Base-by-base conservation (phyloP, 1,140 invertebrate species). In the Cydia fagiglandana region DNA sequence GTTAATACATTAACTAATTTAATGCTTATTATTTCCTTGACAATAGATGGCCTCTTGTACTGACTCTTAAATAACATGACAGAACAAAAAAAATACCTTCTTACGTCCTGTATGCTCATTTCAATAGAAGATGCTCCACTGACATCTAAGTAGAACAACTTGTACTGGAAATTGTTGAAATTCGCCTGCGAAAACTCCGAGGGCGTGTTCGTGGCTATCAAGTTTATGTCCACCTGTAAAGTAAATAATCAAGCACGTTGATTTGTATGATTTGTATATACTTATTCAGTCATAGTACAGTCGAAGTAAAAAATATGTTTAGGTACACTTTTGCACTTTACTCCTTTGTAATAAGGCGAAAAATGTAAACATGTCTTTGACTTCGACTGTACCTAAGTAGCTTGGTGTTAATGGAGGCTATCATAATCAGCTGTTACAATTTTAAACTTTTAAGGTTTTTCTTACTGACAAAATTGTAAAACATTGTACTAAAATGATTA, bases 111-210 rank as follows among this genome's bases (percentile, higher is more conserved):
- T 45, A 97, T 87, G 64, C 95, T 95, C 75, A 96, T 94, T 10
- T 94, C 90, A 64, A 94, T 93, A 86, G 97, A 97, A 50, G 95
- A 94, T 50, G 94, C 94, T 0, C 97, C 97, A 82, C 95, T 96
- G 4, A 98, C 90, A 86, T 97, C 97, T 84, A 98, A 91, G 80
- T 95, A 95, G 78, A 96, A 95, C 13, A 98, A 87, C 1, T 96
- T 96, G 84, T 96, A 96, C 84, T 97, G 95, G 86, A 97, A 96
- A 50, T 95, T 95, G 78, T 95, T 96, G 80, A 96, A 96, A 9
- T 94, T 83, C 2, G 83, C 81, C 30, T 79, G 79, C 3, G 81
- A 75, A 77, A 84, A 91, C 13, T 92, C 91, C 3, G 87, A 86
- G 6, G 88, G 89, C 47, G 79, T 84, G 20, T 81, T 88, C 15